Conservation (phyloP, 2,888 invertebrate genomes). For the Allophyes oxyacanthae region DNA sequence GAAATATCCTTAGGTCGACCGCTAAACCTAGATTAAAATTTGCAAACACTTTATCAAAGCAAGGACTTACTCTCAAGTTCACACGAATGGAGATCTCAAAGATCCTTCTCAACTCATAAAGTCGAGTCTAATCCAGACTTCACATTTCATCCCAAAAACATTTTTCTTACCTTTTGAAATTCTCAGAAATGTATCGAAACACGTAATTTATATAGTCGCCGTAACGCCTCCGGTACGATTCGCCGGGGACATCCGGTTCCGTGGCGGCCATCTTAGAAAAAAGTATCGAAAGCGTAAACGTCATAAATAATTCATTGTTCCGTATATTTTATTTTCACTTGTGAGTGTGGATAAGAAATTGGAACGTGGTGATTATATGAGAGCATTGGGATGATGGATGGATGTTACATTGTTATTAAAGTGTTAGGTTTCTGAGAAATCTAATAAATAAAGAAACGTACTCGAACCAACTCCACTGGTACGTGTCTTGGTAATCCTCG, state of each 20-base stretch:
- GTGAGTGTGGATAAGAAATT: slow-evolving; percentile 43
- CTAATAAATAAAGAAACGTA: slow-evolving; percentile 14
- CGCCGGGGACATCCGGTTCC: slow-evolving; percentile 62
- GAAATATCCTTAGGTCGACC: slow-evolving; percentile 16
- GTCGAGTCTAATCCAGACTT: slow-evolving; percentile 10
- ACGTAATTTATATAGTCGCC: slow-evolving; percentile 52
- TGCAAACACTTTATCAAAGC: slow-evolving; percentile 30
- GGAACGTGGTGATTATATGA: slow-evolving; percentile 38
- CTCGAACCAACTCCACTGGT: too few relatives aligned
- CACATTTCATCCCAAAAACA: slow-evolving; percentile 25
- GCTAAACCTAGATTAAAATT: slow-evolving; percentile 33
- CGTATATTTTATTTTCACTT: slow-evolving; percentile 60
- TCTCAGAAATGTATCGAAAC: slow-evolving; percentile 42
- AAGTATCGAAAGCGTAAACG: slow-evolving; percentile 56
- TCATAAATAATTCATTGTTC: slow-evolving; percentile 60
- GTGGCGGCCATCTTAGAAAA: slow-evolving; percentile 59
- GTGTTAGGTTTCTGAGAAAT: slow-evolving; percentile 9
- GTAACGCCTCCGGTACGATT: slow-evolving; percentile 58
- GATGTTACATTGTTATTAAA: slow-evolving; percentile 40
- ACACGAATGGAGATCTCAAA: slow-evolving; percentile 16
- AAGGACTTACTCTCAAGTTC: slow-evolving; percentile 21
- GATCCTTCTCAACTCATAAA: slow-evolving; percentile 7
- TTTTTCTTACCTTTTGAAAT: slow-evolving; percentile 33
- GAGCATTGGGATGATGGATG: slow-evolving; percentile 36
- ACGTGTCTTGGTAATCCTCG: too few relatives aligned